A percentile compares a stretch with the other conserved stretches of the same genome.
phyloP scores from a whole-genome alignment of 2,113 vertebrate species.

The Microcebus ravelobensis region DNA sequence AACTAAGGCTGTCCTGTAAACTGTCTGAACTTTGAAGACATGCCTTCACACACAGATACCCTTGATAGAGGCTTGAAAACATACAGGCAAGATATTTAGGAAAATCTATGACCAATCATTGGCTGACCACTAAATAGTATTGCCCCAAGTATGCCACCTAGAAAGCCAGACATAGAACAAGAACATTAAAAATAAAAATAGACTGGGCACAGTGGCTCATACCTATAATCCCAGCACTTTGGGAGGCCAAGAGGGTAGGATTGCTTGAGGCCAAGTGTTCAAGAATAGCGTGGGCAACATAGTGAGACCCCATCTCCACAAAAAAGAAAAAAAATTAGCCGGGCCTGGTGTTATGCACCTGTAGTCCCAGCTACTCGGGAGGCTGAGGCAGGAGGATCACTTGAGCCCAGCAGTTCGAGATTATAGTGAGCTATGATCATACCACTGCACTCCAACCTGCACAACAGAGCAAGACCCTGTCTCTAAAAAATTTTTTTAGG shows the following conservation, averaged over 20 bases:
- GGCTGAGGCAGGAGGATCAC: too few relatives aligned
- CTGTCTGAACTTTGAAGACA: background rate
- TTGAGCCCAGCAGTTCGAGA: too few relatives aligned
- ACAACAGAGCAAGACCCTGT: too few relatives aligned
- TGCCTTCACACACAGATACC: background rate
- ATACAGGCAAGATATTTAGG: background rate
- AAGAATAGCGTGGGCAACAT: too few relatives aligned
- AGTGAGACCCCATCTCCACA: background rate
- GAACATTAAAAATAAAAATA: background rate
- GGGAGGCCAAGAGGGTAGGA: too few relatives aligned
- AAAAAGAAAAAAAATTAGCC: background rate
- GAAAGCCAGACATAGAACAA: background rate
- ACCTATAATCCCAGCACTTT: too few relatives aligned
- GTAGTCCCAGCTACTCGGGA: background rate
- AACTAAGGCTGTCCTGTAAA: background rate
- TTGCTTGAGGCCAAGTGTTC: too few relatives aligned
- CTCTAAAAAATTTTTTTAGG: too few relatives aligned
- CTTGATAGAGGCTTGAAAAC: background rate
- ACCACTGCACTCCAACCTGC: too few relatives aligned
- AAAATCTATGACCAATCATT: background rate
- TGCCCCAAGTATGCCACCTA: background rate
- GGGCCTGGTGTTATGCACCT: background rate
- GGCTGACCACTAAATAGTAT: background rate
- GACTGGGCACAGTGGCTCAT: too few relatives aligned
- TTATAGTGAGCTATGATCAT: too few relatives aligned